phyloP scores from a whole-genome alignment of 2,797 vertebrate species.

The Enteromius trimaculatus region DNA sequence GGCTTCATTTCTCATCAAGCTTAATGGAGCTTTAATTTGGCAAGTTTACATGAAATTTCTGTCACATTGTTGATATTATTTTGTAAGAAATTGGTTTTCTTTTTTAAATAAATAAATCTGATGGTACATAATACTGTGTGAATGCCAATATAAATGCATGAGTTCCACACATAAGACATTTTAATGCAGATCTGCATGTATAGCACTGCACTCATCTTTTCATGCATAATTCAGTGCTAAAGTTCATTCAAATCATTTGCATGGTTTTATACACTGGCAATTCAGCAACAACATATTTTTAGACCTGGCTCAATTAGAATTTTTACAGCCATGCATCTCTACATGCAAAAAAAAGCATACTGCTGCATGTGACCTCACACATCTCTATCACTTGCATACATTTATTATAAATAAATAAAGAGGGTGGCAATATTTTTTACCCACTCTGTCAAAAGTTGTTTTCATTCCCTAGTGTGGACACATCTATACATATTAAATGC shows the following conservation, averaged over 20 bases:
- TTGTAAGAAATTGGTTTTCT: neutral
- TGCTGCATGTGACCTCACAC: neutral
- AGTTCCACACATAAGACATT: neutral
- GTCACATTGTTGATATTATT: conserved; percentile 4
- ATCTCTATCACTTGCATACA: neutral
- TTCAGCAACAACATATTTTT: neutral
- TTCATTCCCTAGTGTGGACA: neutral
- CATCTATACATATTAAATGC: neutral
- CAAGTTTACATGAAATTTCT: conserved; percentile 13
- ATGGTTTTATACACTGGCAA: neutral
- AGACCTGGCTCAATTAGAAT: neutral
- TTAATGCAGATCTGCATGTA: neutral
- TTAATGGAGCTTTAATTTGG: conserved; percentile 10
- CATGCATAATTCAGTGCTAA: neutral
- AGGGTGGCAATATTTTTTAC: neutral
- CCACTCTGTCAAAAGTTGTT: neutral
- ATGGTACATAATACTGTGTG: neutral
- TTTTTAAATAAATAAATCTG: neutral
- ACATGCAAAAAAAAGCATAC: neutral
- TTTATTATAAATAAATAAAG: neutral
- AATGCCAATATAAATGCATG: neutral
- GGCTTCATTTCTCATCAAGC: neutral
- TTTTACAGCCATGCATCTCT: neutral
- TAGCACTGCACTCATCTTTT: neutral
- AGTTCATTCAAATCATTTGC: neutral